Percentiles rank a stretch among this genome's conserved stretches.
These are phyloP conservation scores for Rhadinocentrus ornatus DNA, from an alignment of 2,797 vertebrate species.

Conservation along the genomic window DNA sequence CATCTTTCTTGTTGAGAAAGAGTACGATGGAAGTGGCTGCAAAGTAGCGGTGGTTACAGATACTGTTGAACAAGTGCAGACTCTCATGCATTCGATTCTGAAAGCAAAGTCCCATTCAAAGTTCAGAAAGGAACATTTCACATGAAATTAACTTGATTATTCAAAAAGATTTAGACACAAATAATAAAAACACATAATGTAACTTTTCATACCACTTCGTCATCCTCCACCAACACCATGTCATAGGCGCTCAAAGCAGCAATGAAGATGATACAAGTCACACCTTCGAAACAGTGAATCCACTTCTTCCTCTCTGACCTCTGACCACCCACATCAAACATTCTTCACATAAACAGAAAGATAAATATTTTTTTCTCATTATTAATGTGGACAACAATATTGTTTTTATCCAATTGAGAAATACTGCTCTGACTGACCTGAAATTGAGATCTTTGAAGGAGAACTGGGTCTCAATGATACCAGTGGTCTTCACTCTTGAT, in stretches of 20 bases:
- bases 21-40: slow-evolving; percentile 96
- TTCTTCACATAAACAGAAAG: slow-evolving; percentile 78
- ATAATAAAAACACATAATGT: neutral
- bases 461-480: slow-evolving; percentile 96
- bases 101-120: slow-evolving; percentile 27
- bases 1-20: slow-evolving; percentile 99
- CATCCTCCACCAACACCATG: slow-evolving; percentile 99
- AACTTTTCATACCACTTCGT: slow-evolving; percentile 91
- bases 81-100: slow-evolving; percentile 99
- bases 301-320: slow-evolving; percentile 98
- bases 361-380: neutral
- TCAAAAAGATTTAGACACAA: neutral
- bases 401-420: neutral
- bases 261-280: slow-evolving; percentile 99
- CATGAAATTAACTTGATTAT: neutral
- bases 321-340: slow-evolving; percentile 98
- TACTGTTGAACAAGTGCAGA: slow-evolving; percentile 99
- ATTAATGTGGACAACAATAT: neutral
- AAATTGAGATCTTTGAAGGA: slow-evolving; percentile 96
- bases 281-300: slow-evolving; percentile 99
- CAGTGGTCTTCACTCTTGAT: slow-evolving; percentile 97
- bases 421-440: slow-evolving; percentile 80
- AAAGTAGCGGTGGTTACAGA: slow-evolving; percentile 99
- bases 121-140: neutral
- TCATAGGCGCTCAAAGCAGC: slow-evolving; percentile 97